Evolutionary conservation across 1,140 invertebrate species (phyloP).

Genomic region (Trinorchestia longiramus): DNA sequence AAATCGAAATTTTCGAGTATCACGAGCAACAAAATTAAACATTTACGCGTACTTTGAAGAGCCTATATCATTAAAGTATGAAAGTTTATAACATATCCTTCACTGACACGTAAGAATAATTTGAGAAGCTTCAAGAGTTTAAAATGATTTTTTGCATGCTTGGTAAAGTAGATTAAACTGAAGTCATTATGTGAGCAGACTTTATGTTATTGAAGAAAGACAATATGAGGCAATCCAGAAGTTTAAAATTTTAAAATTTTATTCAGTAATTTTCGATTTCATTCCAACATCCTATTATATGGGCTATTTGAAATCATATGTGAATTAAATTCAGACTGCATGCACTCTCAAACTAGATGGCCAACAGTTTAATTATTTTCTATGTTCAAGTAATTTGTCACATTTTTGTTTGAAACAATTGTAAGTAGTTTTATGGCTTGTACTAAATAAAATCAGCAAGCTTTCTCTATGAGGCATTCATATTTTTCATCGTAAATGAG

Average conservation of each 20-base stretch:
- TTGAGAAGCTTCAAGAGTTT: too few species aligned
- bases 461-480: neutral
- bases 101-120: too few species aligned
- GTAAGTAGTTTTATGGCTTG: neutral
- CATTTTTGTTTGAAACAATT: neutral
- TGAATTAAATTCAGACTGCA: neutral
- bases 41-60: too few species aligned
- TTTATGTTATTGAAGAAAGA: neutral
- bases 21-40: too few species aligned
- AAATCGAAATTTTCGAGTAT: neutral
- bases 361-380: neutral
- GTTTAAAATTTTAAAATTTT: neutral
- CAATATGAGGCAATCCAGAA: neutral
- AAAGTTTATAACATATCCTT: too few species aligned
- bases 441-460: too few species aligned
- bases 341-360: neutral
- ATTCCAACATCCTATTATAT: neutral
- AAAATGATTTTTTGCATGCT: too few species aligned
- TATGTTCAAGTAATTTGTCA: neutral
- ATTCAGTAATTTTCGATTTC: neutral
- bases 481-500: neutral
- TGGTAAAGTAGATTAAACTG: too few species aligned
- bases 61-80: too few species aligned
- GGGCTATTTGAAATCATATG: neutral
- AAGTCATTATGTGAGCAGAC: too few species aligned